These are phyloP conservation scores for Clostera curtula DNA, from an alignment of 2,888 invertebrate genomes.

Conservation along the genomic window DNA sequence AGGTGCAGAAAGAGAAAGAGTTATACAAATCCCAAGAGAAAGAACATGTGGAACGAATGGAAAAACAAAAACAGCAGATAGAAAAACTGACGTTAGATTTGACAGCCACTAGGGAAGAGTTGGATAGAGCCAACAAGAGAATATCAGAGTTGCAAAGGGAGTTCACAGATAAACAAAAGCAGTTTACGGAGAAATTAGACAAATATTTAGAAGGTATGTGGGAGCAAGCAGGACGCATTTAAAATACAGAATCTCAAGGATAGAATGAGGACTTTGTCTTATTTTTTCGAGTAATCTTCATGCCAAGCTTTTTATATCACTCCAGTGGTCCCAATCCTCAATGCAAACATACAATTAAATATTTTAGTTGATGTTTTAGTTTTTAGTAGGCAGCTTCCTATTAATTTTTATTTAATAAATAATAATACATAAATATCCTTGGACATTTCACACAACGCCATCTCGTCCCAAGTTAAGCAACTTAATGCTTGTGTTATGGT, in stretches of 20 bases:
- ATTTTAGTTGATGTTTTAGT: no score
- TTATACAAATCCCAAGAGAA: conserved; percentile 51
- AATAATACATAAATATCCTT: no score
- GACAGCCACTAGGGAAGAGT: conserved; percentile 62
- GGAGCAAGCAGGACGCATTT: not conserved
- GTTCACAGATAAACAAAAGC: conserved; percentile 70
- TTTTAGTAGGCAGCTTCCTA: no score
- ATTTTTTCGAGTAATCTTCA: no score
- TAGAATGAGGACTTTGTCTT: not conserved
- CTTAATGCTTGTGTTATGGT: no score
- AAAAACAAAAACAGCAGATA: conserved; percentile 68
- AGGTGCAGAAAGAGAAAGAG: conserved; percentile 53
- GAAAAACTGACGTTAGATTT: conserved; percentile 66
- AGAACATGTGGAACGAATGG: conserved; percentile 62
- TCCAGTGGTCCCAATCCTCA: no score
- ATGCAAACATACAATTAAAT: no score
- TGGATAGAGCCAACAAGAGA: conserved; percentile 71
- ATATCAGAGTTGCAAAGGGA: conserved; percentile 72
- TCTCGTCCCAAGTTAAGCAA: no score
- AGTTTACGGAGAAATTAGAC: conserved; percentile 58
- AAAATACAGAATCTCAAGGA: conserved; percentile 1
- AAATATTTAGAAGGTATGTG: conserved; percentile 52
- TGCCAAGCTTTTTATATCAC: no score
- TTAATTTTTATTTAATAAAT: no score
- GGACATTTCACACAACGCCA: no score